A percentile compares a stretch with the other conserved stretches of the same genome.
Conservation (phyloP, 2,888 invertebrate genomes). For the Spodoptera exigua region DNA sequence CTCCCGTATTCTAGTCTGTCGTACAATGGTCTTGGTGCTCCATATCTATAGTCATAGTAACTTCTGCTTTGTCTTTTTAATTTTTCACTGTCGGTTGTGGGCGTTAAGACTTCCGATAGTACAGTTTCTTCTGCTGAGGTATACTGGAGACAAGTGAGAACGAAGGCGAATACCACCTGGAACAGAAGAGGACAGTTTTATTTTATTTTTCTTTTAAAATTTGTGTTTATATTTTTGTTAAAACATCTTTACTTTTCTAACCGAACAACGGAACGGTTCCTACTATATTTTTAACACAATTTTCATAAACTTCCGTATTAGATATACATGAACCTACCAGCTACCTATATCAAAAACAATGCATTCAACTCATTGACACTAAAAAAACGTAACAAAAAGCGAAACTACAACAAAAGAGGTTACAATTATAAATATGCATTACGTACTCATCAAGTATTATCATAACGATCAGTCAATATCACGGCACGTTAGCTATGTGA, state of each 20-base stretch:
- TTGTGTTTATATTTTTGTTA: too few species aligned
- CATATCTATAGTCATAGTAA: conserved; percentile 80
- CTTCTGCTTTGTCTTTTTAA: conserved; percentile 78
- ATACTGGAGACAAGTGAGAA: conserved; percentile 56
- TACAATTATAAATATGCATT: conserved; percentile 38
- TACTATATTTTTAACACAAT: too few species aligned
- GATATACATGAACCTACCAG: too few species aligned
- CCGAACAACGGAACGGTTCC: too few species aligned
- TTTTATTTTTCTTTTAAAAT: too few species aligned
- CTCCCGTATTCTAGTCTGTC: conserved; percentile 69
- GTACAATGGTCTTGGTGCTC: conserved; percentile 68
- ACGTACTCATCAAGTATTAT: conserved; percentile 40
- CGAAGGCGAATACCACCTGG: conserved; percentile 67
- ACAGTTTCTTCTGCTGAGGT: conserved; percentile 70
- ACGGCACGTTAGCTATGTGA: conserved; percentile 54
- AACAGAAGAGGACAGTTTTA: conserved; percentile 51
- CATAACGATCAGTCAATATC: conserved; percentile 51
- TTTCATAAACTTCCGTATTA: too few species aligned
- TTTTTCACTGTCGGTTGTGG: conserved; percentile 53
- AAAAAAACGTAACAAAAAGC: conserved; percentile 16
- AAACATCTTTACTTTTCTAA: too few species aligned
- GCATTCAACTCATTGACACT: conserved; percentile 3
- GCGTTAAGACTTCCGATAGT: conserved; percentile 71
- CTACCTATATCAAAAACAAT: background rate
- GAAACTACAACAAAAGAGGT: conserved; percentile 36